A percentile compares a stretch with the other conserved stretches of the same genome.
Conservation (phyloP, 1,140 invertebrate species). For the Drosophila pandora region DNA sequence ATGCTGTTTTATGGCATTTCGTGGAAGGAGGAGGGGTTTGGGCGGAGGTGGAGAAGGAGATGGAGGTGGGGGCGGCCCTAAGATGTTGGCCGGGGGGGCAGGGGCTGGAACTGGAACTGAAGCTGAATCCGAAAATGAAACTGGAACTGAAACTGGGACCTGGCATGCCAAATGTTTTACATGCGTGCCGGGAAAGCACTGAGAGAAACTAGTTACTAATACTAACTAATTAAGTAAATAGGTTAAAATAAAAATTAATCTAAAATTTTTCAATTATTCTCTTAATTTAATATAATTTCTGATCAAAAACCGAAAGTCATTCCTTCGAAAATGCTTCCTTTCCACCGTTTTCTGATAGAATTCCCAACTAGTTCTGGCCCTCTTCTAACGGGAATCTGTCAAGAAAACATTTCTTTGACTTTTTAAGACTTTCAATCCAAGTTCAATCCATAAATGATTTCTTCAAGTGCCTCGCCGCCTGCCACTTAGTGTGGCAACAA, state of each 20-base stretch:
- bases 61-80: constrained; percentile 7
- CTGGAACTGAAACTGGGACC: constrained; percentile 45
- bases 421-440: no score
- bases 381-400: no score
- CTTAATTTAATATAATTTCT: no score
- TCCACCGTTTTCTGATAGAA: no score
- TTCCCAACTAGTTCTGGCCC: not conserved
- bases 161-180: constrained; percentile 79
- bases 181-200: constrained; percentile 53
- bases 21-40: constrained; percentile 33
- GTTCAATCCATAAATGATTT: not conserved
- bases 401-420: no score
- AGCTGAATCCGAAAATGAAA: not conserved
- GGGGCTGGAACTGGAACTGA: not conserved
- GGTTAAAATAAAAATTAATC: no score
- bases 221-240: no score
- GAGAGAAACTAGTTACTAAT: not conserved
- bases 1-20: constrained; percentile 78
- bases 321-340: not conserved
- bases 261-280: no score
- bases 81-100: not conserved
- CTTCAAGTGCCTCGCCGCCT: constrained; percentile 10
- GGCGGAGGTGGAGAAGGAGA: constrained; percentile 2
- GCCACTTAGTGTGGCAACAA: constrained; percentile 65
- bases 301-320: no score